Percentiles rank a stretch among this genome's conserved stretches.
Conservation (phyloP, 1,140 invertebrate genomes). For the Coenobita brevimanus region DNA sequence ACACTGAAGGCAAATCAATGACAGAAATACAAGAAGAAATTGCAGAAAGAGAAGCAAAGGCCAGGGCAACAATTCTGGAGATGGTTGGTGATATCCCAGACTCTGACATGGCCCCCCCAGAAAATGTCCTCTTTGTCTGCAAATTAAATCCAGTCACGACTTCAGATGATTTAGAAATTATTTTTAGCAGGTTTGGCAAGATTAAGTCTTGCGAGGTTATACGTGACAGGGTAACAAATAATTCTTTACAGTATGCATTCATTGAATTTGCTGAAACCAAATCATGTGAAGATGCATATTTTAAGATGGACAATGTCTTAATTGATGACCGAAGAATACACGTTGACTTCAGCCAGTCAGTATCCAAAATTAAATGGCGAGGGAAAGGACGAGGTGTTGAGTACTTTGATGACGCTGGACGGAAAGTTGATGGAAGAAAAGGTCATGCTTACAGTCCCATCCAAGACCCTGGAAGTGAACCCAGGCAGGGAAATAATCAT, state of each 20-base stretch:
- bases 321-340: slow-evolving; percentile 99
- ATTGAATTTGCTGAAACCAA: slow-evolving; percentile 97
- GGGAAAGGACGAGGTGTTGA: slow-evolving; percentile 79
- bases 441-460: slow-evolving; percentile 2
- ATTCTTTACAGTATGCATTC: slow-evolving; percentile 99
- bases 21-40: slow-evolving; percentile 92
- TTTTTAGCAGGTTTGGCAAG: slow-evolving; percentile 97
- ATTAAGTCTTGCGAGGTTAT: slow-evolving; percentile 98
- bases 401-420: slow-evolving; percentile 61
- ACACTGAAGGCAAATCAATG: slow-evolving; percentile 86
- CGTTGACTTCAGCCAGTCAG: slow-evolving; percentile 99
- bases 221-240: slow-evolving; percentile 91
- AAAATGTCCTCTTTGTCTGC: slow-evolving; percentile 99
- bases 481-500: slow-evolving; percentile 2
- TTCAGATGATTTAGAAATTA: slow-evolving; percentile 97
- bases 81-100: slow-evolving; percentile 98
- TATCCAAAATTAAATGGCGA: slow-evolving; percentile 91
- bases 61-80: slow-evolving; percentile 97
- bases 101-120: slow-evolving; percentile 97
- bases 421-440: slow-evolving; percentile 41
- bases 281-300: slow-evolving; percentile 98
- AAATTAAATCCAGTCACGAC: slow-evolving; percentile 99
- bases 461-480: background rate
- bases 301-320: slow-evolving; percentile 99
- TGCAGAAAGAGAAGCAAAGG: slow-evolving; percentile 94